Evolutionary conservation across 1,140 invertebrate genomes (phyloP).

Genomic region (Drosophila guanche): DNA sequence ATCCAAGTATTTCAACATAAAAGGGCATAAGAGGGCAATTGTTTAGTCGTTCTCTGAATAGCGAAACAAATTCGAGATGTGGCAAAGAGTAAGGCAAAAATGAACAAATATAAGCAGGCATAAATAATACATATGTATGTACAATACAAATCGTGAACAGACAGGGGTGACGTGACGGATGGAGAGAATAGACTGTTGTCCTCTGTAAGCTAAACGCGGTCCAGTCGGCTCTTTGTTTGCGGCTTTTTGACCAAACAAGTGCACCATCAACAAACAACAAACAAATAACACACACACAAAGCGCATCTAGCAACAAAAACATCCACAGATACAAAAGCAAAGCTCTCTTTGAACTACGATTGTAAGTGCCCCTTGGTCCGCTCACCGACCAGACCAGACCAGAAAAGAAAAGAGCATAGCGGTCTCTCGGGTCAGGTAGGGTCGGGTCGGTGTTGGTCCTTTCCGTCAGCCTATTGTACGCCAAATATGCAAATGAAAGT

Average conservation of each 20-base stretch:
- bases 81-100: constrained; percentile 52
- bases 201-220: constrained; percentile 34
- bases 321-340: constrained; percentile 59
- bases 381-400: constrained; percentile 18
- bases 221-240: constrained; percentile 64
- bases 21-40: constrained; percentile 24
- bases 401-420: constrained; percentile 2
- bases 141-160: no score
- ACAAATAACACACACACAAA: constrained; percentile 56
- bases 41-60: constrained; percentile 17
- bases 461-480: constrained; percentile 1
- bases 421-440: no score
- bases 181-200: constrained; percentile 20
- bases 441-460: not conserved
- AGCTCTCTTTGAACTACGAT: constrained; percentile 62
- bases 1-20: not conserved
- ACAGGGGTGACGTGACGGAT: constrained; percentile 3
- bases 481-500: constrained; percentile 24
- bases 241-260: constrained; percentile 78
- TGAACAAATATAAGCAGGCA: constrained; percentile 58
- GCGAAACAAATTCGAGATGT: constrained; percentile 22
- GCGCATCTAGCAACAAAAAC: constrained; percentile 51
- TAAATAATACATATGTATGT: constrained; percentile 59
- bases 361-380: constrained; percentile 42
- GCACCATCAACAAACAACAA: constrained; percentile 58